Evolutionary conservation across 1,140 invertebrate genomes (phyloP), one percentile per base, ranked within the genome.

Genomic region (Adoxophyes honmai): DNA sequence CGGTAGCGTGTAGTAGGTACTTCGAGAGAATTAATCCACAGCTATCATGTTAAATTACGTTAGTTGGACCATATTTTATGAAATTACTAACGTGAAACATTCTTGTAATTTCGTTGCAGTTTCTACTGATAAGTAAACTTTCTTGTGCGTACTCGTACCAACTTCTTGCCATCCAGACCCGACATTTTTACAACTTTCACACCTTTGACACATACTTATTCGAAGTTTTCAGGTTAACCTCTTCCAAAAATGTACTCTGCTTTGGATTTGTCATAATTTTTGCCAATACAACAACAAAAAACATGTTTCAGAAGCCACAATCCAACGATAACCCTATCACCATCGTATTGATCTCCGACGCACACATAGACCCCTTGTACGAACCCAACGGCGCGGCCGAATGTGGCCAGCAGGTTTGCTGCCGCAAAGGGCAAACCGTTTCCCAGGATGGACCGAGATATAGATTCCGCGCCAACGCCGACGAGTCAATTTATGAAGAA

Each of bases 291-390:
- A n/a, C 8, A 15, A 2, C 0, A 16, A 39, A 5, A 11, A 21
- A 13, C 21, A 34, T 21, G 37, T 57, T 66, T 36, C 48, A 70
- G 69, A 21, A n/a, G 0, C 56, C 59, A 14, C 6, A 18, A 0
- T 16, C 10, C 10, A 52, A 61, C 9, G 28, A 52, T 5, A 59
- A 51, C 18, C 73, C 76, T 8, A 52, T 86, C 0, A 88, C 92
- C 70, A 89, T 97, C 14, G 86, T 95, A 8, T 94, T 97, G 35
- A 75, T 97, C 38, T 93, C 94, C 0, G 96, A 98, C 75, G 91
- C 95, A 36, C 96, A 98, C 77, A 92, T 95, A 55, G 96, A 97
- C 80, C 92, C 93, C 0, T 73, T 91, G 6, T 98, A 98, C 72
- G 81, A 91, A 55, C 77, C 90, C 0, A 91, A 92, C 9, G 89